Base-by-base conservation (phyloP, 2,888 invertebrate genomes). In the Gymnoscelis rufifasciata region DNA sequence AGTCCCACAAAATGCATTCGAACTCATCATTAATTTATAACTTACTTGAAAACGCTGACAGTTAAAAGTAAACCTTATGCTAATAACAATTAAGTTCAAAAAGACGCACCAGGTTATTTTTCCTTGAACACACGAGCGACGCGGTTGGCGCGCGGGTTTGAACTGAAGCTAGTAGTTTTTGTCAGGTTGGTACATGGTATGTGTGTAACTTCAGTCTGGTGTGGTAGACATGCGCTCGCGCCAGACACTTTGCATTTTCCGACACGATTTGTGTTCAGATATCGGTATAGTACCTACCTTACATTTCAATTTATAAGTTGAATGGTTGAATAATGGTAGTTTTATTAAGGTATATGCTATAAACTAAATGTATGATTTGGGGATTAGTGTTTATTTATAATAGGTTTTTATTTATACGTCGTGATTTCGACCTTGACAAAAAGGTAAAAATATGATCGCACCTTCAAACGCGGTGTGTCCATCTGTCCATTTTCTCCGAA, bases 121-220 rank as follows among this genome's bases (percentile, higher is more conserved):
- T 49, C 59, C 54, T 49, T 60, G 56, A 52, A 56, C 46, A 68
- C 66, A 83, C 83, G 84, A 78, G 62, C 40, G 26, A 64, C 84
- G 78, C 86, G 78, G 54, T 55, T 57, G 53, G 66, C 82, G 83
- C 84, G 82, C 83, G 64, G 62, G 59, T 64, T 68, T 62, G 58
- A 68, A 86, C 83, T 83, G 77, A 71, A 59, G 60, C 59, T 26
- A 12, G n/a, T 24, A 43, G 48, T 46, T 53, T 64, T 67, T 64
- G 69, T 61, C 57, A 80, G 73, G 83, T 83, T 84, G 84, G 83
- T 66, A 71, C 64, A 69, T 68, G 60, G 84, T 84, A 19, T 83
- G 86, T 86, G 86, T 84, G 74, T 69, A 66, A 68, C 72, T 78
- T 78, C 78, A 74, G 76, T 72, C 71, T 64, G 74, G 68, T 68